Evolutionary conservation across 1,140 invertebrate species (phyloP), one percentile per base, ranked within the genome.

Genomic region (Bombus sylvicola): DNA sequence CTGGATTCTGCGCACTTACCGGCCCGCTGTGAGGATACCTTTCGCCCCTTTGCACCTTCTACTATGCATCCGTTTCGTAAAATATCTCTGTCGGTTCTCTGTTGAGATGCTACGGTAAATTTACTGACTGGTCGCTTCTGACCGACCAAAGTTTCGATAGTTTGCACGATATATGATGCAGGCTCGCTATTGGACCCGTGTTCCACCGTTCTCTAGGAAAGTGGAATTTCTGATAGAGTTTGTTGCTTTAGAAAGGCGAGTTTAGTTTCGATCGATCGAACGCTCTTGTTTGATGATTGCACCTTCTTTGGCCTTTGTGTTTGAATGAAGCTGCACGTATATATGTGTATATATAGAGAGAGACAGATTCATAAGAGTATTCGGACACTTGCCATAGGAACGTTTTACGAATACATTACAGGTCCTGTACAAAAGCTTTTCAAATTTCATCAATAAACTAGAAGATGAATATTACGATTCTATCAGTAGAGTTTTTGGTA

Each of bases 1-100:
- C 86, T 90, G 93, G 94, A 95, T 95, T 95, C 94, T 95, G 94
- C 94, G 94, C 94, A 95, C 85, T 92, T 85, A 90, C 85, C 88
- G 88, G 78, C 81, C 81, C 83, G 88, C 66, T 28, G n/a, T 31
- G 79, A 93, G 92, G 90, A 92, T 88, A 92, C 91, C 87, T 92
- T 92, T 84, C 88, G 87, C 89, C 39, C 69, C 71, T 72, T 62
- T 81, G 1, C 69, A 85, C 71, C 78, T 85, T 74, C 34, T 5
- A 2, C 3, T 41, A 62, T 73, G 68, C 31, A 81, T 74, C 43
- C 53, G 22, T 25, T 25, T 25, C 9, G 47, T 15, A 9, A 31
- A 77, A 28, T 39, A 47, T 13, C 18, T 34, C 15, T 25, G 3
- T 25, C 13, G 13, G 1, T 34, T 53, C 39, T 47, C 31, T 25